Conservation (phyloP, 2,113 vertebrate genomes). For the Clupea harengus region DNA sequence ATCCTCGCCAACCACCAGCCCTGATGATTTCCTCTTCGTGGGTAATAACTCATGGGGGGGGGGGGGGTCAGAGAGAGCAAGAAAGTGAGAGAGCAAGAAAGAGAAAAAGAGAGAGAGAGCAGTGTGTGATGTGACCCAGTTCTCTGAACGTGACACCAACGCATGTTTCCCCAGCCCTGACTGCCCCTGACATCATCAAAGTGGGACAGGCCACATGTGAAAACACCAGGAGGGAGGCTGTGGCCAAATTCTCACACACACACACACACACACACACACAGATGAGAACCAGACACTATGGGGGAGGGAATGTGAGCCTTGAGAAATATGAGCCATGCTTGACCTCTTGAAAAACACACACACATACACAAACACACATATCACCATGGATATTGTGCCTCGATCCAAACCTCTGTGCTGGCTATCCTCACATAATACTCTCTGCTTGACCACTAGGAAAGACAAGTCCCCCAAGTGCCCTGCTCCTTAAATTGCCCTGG, state of each 20-base stretch:
- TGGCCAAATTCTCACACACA: neutral
- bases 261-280: neutral
- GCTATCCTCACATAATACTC: neutral
- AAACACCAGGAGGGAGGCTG: conserved; percentile 1
- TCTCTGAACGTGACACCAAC: no score
- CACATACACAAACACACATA: neutral
- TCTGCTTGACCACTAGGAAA: neutral
- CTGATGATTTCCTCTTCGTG: neutral
- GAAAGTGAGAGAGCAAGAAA: no score
- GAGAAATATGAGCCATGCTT: conserved; percentile 3
- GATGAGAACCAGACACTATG: conserved; percentile 26
- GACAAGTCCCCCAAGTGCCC: neutral
- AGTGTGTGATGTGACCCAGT: conserved; percentile 17
- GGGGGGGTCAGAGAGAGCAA: neutral
- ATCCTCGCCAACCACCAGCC: neutral
- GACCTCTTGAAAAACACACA: neutral
- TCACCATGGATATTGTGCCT: neutral
- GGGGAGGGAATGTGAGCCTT: neutral
- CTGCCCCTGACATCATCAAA: conserved; percentile 20
- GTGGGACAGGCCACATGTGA: conserved; percentile 20
- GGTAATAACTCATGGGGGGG: neutral
- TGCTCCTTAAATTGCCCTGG: neutral
- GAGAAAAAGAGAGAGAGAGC: neutral
- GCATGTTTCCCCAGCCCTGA: neutral
- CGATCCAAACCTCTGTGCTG: neutral